Base-by-base conservation (phyloP, 2,113 vertebrate genomes). In the Ophiodon elongatus region DNA sequence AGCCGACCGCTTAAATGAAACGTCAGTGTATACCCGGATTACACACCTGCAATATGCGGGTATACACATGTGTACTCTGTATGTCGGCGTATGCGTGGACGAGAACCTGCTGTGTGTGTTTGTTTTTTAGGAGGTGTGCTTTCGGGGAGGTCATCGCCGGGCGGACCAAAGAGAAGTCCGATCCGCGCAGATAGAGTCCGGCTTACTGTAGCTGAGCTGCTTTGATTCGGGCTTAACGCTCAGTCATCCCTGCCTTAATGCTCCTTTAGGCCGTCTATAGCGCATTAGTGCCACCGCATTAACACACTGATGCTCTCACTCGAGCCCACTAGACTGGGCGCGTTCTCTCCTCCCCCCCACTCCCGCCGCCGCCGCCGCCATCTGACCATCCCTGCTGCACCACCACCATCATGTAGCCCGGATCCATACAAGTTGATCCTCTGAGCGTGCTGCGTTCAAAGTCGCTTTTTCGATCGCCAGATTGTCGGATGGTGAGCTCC, bases 261-360 rank as follows among this genome's bases (percentile, higher is more conserved):
- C 90, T 79, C 83, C 85, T 92, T 79, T 85, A 87, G 90, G 87
- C 87, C 50, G 8, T 84, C 79, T 29, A 59, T 29, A 86, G 87
- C 64, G 82, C 80, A 92, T 93, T 92, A 91, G 91, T 87, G 89
- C 84, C 86, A 86, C 85, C 77, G 89, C 89, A 93, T 92, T 91
- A 94, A 84, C 83, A 88, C 87, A 64, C 81, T 88, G 88, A 90
- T 88, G 91, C 88, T 90, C 87, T 87, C 85, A 85, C 67, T 64
- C 37, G 31, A 82, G 62, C 76, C 72, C 75, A 62, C 73, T 63
- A 69, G 72, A 77, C 66, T 59, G 50, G 13, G 0, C 68, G 47
- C 63, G 4, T 63, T 56, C 21, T 17, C 15, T 10, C 25, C 52
- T n/a, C n/a, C n/a, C n/a, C n/a, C n/a, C n/a, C n/a, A n/a, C n/a